Percentiles rank a stretch among this genome's conserved stretches.
These are phyloP conservation scores for Pheosia gnoma DNA, from an alignment of 2,888 invertebrate genomes.

Conservation along the genomic window DNA sequence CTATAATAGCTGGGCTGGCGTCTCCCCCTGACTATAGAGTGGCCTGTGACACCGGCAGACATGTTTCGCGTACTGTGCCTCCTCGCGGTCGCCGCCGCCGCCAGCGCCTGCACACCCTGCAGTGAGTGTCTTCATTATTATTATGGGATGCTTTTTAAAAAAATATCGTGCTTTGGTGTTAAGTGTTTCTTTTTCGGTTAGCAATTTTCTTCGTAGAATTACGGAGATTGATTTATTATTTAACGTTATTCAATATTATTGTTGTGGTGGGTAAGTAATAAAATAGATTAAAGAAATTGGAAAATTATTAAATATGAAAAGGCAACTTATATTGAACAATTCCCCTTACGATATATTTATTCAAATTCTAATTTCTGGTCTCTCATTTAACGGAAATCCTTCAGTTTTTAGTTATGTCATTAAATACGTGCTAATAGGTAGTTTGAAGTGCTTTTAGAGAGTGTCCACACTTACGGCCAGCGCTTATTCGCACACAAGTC, in stretches of 20 bases:
- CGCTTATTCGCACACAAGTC: conserved; percentile 33
- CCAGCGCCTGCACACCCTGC: conserved; percentile 76
- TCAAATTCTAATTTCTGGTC: conserved; percentile 50
- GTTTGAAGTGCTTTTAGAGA: conserved; percentile 65
- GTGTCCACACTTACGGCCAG: conserved; percentile 41
- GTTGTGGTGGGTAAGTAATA: conserved; percentile 9
- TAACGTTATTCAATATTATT: background rate
- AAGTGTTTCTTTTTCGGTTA: background rate
- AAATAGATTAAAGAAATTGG: background rate
- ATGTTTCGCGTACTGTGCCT: conserved; percentile 77
- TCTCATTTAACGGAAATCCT: conserved; percentile 48
- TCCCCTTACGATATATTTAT: background rate
- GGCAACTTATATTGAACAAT: too few species aligned
- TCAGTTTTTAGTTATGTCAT: conserved; percentile 63
- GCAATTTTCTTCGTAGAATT: conserved; percentile 1
- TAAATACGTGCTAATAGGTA: conserved; percentile 53
- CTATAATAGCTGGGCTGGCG: conserved; percentile 82
- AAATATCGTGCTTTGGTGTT: background rate
- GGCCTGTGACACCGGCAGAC: conserved; percentile 73
- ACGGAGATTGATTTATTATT: background rate
- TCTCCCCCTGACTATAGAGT: conserved; percentile 77
- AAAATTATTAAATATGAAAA: too few species aligned
- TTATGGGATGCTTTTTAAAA: background rate
- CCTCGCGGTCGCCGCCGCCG: conserved; percentile 63
- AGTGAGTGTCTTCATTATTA: conserved; percentile 65